These are phyloP conservation scores for Aplodontia rufa DNA, from an alignment of 2,113 vertebrate species.

Conservation along the genomic window DNA sequence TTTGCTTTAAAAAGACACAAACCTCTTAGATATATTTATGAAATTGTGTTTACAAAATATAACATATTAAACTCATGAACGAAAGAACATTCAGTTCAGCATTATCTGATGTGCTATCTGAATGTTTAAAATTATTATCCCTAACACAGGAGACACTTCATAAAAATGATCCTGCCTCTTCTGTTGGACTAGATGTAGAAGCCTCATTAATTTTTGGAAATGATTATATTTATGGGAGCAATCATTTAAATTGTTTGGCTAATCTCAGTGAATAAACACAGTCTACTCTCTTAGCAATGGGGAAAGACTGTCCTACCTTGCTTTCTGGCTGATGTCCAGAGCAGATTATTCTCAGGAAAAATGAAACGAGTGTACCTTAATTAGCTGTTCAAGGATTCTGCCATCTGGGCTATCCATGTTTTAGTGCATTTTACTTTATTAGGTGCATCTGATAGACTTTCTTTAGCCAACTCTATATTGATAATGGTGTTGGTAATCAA, in stretches of 20 bases:
- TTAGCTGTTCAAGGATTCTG: slow-evolving; percentile 82
- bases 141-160: not conserved
- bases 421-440: slow-evolving; percentile 81
- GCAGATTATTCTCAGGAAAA: slow-evolving; percentile 85
- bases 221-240: slow-evolving; percentile 25
- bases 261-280: slow-evolving; percentile 54
- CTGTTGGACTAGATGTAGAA: not conserved
- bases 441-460: slow-evolving; percentile 50
- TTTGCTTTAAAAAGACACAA: not conserved
- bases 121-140: not conserved
- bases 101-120: not conserved
- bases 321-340: slow-evolving; percentile 82
- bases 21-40: not conserved
- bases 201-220: slow-evolving; percentile 17
- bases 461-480: slow-evolving; percentile 35
- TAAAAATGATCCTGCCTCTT: not conserved
- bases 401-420: slow-evolving; percentile 74
- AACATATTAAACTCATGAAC: not conserved
- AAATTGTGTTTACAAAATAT: not conserved
- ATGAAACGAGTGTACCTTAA: slow-evolving; percentile 84
- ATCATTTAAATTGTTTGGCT: slow-evolving; percentile 52
- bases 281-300: slow-evolving; percentile 58
- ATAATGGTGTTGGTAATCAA: slow-evolving; percentile 72
- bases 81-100: not conserved
- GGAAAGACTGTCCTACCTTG: slow-evolving; percentile 67